Conservation (phyloP, 2,888 invertebrate species). For the Drosophila mercatorum region DNA sequence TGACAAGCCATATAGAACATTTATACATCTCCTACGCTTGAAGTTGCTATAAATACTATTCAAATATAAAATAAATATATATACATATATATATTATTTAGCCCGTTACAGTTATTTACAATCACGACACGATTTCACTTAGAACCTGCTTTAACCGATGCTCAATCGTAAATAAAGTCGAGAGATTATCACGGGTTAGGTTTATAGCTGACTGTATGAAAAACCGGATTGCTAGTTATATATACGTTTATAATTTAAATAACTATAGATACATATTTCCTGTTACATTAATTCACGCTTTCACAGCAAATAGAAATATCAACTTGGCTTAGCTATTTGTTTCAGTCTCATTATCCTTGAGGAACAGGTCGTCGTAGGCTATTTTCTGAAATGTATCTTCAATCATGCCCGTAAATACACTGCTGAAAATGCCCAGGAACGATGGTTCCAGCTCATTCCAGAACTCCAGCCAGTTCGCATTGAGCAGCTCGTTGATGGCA, state of each 20-base stretch:
- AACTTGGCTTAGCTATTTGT: slow-evolving; percentile 10
- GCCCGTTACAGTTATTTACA: slow-evolving; percentile 14
- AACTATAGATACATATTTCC: background rate
- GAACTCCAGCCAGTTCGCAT: slow-evolving; percentile 49
- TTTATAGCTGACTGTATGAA: background rate
- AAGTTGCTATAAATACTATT: background rate
- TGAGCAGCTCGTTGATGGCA: slow-evolving; percentile 41
- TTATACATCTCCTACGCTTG: slow-evolving; percentile 30
- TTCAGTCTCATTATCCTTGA: slow-evolving; percentile 32
- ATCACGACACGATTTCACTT: slow-evolving; percentile 25
- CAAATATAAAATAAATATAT: no score
- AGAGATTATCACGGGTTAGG: background rate
- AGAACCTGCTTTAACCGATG: slow-evolving; percentile 24
- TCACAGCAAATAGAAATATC: background rate
- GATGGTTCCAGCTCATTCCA: slow-evolving; percentile 60
- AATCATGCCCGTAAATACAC: slow-evolving; percentile 35
- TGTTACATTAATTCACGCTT: background rate
- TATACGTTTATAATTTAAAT: background rate
- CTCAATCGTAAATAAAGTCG: slow-evolving; percentile 21
- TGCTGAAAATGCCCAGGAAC: slow-evolving; percentile 30
- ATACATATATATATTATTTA: background rate
- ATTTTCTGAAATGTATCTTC: slow-evolving; percentile 33
- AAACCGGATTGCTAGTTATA: slow-evolving; percentile 31
- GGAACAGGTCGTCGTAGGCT: slow-evolving; percentile 59
- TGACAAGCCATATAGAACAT: slow-evolving; percentile 4